Conservation (phyloP, 2,888 invertebrate genomes). For the Dinocampus coccinellae region DNA sequence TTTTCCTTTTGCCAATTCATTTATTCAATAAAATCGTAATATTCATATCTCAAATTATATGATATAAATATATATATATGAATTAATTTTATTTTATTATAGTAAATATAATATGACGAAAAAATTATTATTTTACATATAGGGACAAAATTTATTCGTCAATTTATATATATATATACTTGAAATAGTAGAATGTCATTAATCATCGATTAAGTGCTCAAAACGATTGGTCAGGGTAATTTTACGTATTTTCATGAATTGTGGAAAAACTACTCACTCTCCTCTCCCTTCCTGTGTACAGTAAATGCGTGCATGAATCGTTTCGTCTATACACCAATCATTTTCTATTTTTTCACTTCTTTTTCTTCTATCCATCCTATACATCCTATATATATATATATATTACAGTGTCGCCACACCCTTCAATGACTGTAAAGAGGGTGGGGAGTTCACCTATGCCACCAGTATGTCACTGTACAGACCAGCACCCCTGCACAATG, state of each 20-base stretch:
- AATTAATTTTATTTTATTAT: not conserved
- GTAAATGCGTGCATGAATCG: slow-evolving; percentile 25
- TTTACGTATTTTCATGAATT: slow-evolving; percentile 67
- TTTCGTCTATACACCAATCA: slow-evolving; percentile 34
- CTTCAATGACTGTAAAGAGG: slow-evolving; percentile 21
- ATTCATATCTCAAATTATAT: too few species aligned
- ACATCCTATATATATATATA: not conserved
- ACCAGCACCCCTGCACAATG: slow-evolving; percentile 67
- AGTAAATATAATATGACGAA: not conserved
- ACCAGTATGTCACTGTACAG: slow-evolving; percentile 68
- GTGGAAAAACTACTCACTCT: slow-evolving; percentile 58
- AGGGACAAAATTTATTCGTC: slow-evolving; percentile 14
- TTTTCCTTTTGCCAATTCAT: too few species aligned
- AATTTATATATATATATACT: not conserved
- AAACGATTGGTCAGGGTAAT: slow-evolving; percentile 64
- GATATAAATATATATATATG: too few species aligned
- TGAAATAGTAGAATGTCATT: slow-evolving; percentile 54
- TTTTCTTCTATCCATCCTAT: not conserved
- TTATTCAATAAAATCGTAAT: too few species aligned
- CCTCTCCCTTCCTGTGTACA: slow-evolving; percentile 7
- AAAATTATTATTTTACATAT: slow-evolving; percentile 23
- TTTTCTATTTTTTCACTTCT: slow-evolving; percentile 30
- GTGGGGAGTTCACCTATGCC: slow-evolving; percentile 52
- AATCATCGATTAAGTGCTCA: slow-evolving; percentile 68
- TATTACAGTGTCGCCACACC: slow-evolving; percentile 10